These are phyloP conservation scores for Gari tellinella DNA, from an alignment of 2,888 invertebrate species.

Conservation along the genomic window DNA sequence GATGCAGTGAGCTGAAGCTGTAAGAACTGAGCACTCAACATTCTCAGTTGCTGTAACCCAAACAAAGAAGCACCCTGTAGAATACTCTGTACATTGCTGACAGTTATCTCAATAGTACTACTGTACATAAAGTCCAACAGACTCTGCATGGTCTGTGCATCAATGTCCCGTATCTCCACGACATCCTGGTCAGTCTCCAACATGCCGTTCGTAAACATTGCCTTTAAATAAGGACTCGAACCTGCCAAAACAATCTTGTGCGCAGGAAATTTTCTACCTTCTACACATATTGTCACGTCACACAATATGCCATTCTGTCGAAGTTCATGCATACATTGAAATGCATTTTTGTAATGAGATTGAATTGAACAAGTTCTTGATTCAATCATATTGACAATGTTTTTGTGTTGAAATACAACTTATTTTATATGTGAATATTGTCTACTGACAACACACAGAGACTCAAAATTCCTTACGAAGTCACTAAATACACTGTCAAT, in stretches of 20 bases:
- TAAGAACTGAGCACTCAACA: slow-evolving; percentile 80
- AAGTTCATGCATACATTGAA: slow-evolving; percentile 81
- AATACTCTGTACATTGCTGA: slow-evolving; percentile 81
- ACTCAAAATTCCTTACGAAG: too few relatives aligned
- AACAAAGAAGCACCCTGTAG: slow-evolving; percentile 82
- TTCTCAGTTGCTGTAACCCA: slow-evolving; percentile 75
- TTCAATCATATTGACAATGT: slow-evolving; percentile 76
- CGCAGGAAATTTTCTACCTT: slow-evolving; percentile 77
- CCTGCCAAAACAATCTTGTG: slow-evolving; percentile 82
- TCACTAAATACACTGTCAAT: too few relatives aligned
- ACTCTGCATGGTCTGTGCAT: slow-evolving; percentile 77
- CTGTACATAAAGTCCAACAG: slow-evolving; percentile 83
- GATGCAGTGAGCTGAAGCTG: slow-evolving; percentile 80
- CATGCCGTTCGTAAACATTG: slow-evolving; percentile 84
- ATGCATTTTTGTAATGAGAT: slow-evolving; percentile 77
- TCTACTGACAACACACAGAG: too few relatives aligned
- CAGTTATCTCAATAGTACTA: slow-evolving; percentile 79
- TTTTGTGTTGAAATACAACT: too few relatives aligned
- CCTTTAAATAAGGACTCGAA: slow-evolving; percentile 81
- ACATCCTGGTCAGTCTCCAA: slow-evolving; percentile 78
- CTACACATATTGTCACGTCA: slow-evolving; percentile 79
- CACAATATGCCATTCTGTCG: slow-evolving; percentile 76
- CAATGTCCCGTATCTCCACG: slow-evolving; percentile 80
- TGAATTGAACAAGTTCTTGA: slow-evolving; percentile 78
- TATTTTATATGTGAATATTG: too few relatives aligned